These are phyloP conservation scores for Pollenia griseotomentosa DNA, from an alignment of 2,888 invertebrate genomes.

Conservation along the genomic window DNA sequence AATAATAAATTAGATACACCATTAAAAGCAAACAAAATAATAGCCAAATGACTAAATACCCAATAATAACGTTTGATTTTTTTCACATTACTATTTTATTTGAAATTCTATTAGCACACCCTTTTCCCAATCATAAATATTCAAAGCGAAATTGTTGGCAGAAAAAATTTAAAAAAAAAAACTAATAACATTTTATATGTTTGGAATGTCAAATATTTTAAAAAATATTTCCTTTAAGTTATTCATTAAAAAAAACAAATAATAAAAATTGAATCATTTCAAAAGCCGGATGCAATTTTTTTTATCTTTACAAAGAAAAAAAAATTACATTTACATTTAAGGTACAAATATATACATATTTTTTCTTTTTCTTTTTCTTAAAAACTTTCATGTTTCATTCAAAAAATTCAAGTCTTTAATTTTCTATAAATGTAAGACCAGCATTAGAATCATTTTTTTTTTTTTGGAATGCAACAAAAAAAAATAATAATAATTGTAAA, in stretches of 20 bases:
- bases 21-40: slow-evolving; percentile 26
- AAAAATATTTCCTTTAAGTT: slow-evolving; percentile 47
- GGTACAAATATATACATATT: not conserved
- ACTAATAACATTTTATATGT: slow-evolving; percentile 20
- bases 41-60: slow-evolving; percentile 36
- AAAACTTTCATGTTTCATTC: not conserved
- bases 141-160: slow-evolving; percentile 54
- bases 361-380: not conserved
- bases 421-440: not conserved
- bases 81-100: slow-evolving; percentile 33
- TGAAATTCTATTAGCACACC: slow-evolving; percentile 61
- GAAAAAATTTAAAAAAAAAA: slow-evolving; percentile 9
- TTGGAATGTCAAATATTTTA: slow-evolving; percentile 61
- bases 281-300: slow-evolving; percentile 31
- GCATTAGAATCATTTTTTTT: slow-evolving; percentile 12
- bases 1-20: slow-evolving; percentile 42
- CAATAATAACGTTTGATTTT: not conserved
- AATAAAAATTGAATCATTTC: slow-evolving; percentile 15
- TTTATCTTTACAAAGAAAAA: not conserved
- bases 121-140: slow-evolving; percentile 66
- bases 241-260: slow-evolving; percentile 2
- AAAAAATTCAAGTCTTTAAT: not conserved
- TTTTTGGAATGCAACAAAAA: not conserved
- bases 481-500: slow-evolving; percentile 20
- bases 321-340: not conserved